Evolutionary conservation across 1,140 invertebrate genomes (phyloP), one percentile per base, ranked within the genome.

Genomic region (Psilanteris sp.): DNA sequence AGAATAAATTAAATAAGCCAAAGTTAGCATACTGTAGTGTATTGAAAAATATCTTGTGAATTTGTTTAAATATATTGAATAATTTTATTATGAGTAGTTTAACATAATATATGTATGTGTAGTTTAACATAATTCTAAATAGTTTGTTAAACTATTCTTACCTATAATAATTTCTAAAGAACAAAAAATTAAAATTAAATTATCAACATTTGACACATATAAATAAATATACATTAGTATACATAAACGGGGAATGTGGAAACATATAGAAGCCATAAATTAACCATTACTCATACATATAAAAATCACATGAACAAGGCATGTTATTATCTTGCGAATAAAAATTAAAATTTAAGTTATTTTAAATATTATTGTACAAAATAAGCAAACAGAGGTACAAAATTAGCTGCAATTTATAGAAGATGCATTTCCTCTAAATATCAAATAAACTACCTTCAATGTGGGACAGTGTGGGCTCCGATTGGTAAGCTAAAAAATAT

Each of bases 401-500:
- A 72, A 71, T 57, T 74, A 81, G 81, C 70, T 54, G 71, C 73
- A 68, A 70, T 80, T 75, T 64, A 78, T 72, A 74, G 70, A 80
- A 85, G 66, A 85, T 83, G 78, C 82, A 85, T 80, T 79, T 80
- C 71, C 61, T 80, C 70, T 73, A 85, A 82, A 80, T 80, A 74
- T 77, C 74, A 78, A 52, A 14, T 81, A 78, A 74, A 74, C 83
- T 87, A 87, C 85, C 85, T 87, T 87, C 52, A 87, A 67, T 62
- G 83, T 77, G 78, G 85, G 83, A 82, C 85, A 87, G 79, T 87
- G 85, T 75, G 83, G 81, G 77, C 85, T 87, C 85, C 85, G 85
- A 86, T 86, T 85, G 79, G 85, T 86, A 84, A 87, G 85, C 85
- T 87, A 86, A 86, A 87, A 68, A 85, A 84, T 81, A 67, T 79